phyloP scores from a whole-genome alignment of 2,888 invertebrate species.

The Agriopis aurantiaria region DNA sequence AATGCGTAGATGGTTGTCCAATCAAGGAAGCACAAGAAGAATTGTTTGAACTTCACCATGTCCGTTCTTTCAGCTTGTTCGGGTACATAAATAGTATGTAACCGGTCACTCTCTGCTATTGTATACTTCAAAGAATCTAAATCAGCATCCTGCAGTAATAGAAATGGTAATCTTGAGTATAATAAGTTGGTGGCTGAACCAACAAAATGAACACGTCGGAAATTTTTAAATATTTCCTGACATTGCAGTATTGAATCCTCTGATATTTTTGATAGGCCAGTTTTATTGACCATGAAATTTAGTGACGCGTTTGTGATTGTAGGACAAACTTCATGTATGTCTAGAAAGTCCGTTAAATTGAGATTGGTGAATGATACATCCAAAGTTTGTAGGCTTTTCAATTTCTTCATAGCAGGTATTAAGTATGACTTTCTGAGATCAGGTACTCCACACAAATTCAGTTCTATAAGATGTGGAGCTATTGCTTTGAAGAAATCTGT shows the following conservation, averaged over 20 bases:
- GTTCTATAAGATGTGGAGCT: conserved; percentile 58
- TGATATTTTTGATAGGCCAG: conserved; percentile 38
- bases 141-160: conserved; percentile 56
- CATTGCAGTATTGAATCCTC: conserved; percentile 50
- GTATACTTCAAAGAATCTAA: conserved; percentile 62
- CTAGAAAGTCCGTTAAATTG: conserved; percentile 63
- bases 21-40: conserved; percentile 57
- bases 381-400: conserved; percentile 63
- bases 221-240: conserved; percentile 64
- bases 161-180: conserved; percentile 54
- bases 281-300: conserved; percentile 62
- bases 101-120: conserved; percentile 50
- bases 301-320: conserved; percentile 66
- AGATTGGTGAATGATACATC: conserved; percentile 73
- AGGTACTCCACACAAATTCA: conserved; percentile 65
- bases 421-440: conserved; percentile 63
- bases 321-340: conserved; percentile 64
- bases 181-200: conserved; percentile 62
- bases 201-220: conserved; percentile 70
- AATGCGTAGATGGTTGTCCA: conserved; percentile 51
- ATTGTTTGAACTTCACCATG: conserved; percentile 50
- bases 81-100: conserved; percentile 46
- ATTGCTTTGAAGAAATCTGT: conserved; percentile 63
- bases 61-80: conserved; percentile 30
- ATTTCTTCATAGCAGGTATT: conserved; percentile 57